Conservation (phyloP, 2,797 vertebrate genomes). For the Lithobates sylvaticus region DNA sequence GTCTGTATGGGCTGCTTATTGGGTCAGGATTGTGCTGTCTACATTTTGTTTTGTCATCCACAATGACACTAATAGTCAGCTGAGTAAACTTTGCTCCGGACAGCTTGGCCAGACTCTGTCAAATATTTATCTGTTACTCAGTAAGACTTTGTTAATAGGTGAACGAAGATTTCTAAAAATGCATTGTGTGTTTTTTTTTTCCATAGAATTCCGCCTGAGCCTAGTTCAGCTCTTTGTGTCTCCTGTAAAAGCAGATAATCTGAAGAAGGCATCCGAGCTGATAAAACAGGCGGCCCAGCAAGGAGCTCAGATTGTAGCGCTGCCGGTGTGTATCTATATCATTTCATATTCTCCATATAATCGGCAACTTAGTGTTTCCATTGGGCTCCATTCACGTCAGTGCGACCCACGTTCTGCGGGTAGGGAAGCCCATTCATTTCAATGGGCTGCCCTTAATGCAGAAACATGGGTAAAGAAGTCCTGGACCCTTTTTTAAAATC, state of each 20-base stretch:
- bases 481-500: too few relatives aligned
- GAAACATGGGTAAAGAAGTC: too few relatives aligned
- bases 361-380: too few relatives aligned
- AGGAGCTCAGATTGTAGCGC: slow-evolving; percentile 85
- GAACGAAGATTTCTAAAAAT: background rate
- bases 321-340: slow-evolving; percentile 86
- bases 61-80: background rate
- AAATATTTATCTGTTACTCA: slow-evolving; percentile 36
- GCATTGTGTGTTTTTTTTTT: background rate
- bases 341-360: too few relatives aligned
- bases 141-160: slow-evolving; percentile 20
- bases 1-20: background rate
- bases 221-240: slow-evolving; percentile 90
- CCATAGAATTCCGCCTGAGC: slow-evolving; percentile 88
- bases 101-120: background rate
- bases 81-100: background rate
- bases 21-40: background rate
- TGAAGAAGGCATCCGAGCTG: slow-evolving; percentile 81
- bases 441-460: too few relatives aligned
- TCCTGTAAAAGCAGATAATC: slow-evolving; percentile 86
- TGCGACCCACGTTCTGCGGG: too few relatives aligned
- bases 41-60: background rate
- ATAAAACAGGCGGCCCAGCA: slow-evolving; percentile 86
- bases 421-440: too few relatives aligned
- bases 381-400: too few relatives aligned